Conservation (phyloP, 2,797 vertebrate genomes). For the Hoplostethus mediterraneus region DNA sequence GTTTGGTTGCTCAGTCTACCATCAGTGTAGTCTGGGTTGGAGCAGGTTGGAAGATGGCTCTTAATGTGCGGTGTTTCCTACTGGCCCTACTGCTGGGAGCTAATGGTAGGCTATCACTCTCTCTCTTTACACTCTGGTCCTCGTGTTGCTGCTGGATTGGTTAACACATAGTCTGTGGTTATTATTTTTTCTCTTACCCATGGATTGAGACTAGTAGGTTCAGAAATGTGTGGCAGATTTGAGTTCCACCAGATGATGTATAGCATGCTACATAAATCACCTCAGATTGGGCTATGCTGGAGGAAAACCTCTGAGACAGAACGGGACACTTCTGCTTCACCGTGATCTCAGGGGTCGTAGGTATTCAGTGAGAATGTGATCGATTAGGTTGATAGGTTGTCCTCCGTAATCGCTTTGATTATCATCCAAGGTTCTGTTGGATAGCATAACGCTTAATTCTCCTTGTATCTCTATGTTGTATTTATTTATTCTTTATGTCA, state of each 20-base stretch:
- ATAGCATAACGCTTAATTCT: background rate
- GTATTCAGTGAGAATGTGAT: background rate
- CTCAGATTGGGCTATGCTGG: conserved; percentile 7
- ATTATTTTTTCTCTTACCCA: background rate
- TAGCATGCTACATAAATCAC: background rate
- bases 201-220: background rate
- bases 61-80: conserved; percentile 77
- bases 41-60: conserved; percentile 84
- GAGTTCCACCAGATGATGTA: background rate
- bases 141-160: conserved; percentile 5
- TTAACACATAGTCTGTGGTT: conserved; percentile 2
- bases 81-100: conserved; percentile 87
- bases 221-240: background rate
- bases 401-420: background rate
- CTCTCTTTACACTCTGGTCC: background rate
- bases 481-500: conserved; percentile 24
- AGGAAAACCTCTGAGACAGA: background rate
- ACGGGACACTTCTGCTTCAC: background rate
- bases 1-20: conserved; percentile 71
- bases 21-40: conserved; percentile 62
- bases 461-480: conserved; percentile 20
- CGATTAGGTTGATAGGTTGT: background rate
- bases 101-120: conserved; percentile 84
- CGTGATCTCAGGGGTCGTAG: background rate
- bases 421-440: background rate